Conservation (phyloP, 2,888 invertebrate species). For the Daptonema setosum region DNA sequence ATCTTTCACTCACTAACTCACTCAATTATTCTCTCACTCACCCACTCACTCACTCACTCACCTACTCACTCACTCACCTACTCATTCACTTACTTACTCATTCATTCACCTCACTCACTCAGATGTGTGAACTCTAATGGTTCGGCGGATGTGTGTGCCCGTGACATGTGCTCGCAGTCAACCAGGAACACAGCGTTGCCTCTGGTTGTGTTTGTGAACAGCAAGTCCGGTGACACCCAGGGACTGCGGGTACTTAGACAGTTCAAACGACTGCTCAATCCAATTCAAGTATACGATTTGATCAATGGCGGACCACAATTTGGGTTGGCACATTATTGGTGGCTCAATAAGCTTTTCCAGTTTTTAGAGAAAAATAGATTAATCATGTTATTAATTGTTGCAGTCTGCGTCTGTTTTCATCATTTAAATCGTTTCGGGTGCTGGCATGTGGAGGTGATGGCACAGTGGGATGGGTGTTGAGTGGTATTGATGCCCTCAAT, state of each 20-base stretch:
- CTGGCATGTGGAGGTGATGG: slow-evolving; percentile 92
- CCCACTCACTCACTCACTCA: too few species aligned
- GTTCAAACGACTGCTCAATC: slow-evolving; percentile 81
- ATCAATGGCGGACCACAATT: slow-evolving; percentile 61
- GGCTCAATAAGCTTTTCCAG: not conserved
- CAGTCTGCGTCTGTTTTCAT: slow-evolving; percentile 63
- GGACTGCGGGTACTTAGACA: slow-evolving; percentile 80
- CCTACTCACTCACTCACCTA: too few species aligned
- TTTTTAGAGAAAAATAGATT: slow-evolving; percentile 1
- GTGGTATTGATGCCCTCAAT: slow-evolving; percentile 76
- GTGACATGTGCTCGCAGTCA: too few species aligned
- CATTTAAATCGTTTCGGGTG: slow-evolving; percentile 83
- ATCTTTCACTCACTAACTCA: too few species aligned
- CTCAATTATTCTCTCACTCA: too few species aligned
- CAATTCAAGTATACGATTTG: slow-evolving; percentile 89
- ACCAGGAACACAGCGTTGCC: too few species aligned
- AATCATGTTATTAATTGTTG: too few species aligned
- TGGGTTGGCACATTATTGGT: slow-evolving; percentile 38
- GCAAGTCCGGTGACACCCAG: slow-evolving; percentile 91
- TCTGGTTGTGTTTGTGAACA: slow-evolving; percentile 84
- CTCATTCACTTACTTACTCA: too few species aligned
- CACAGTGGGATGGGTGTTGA: slow-evolving; percentile 88
- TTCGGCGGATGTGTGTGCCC: too few species aligned
- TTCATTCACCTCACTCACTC: too few species aligned
- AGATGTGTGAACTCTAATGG: too few species aligned